Conservation (phyloP, 2,797 vertebrate genomes). For the Coregonus sp. region DNA sequence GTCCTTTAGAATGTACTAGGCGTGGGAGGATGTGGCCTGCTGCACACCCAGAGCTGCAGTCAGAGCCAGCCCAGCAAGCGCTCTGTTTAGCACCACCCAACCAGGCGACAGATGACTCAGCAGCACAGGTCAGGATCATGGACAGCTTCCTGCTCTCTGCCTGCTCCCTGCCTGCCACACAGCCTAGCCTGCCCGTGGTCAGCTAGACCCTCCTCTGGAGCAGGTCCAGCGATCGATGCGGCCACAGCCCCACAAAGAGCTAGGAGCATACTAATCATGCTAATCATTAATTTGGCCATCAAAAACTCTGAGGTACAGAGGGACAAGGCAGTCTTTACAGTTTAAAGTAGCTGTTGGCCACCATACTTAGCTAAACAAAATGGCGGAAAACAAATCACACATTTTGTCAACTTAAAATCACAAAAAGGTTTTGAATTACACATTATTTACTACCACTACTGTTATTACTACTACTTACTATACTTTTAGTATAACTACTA, state of each 20-base stretch:
- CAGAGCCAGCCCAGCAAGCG: neutral
- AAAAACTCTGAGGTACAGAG: slow-evolving; percentile 39
- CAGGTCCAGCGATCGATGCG: slow-evolving; percentile 63
- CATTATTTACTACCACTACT: neutral
- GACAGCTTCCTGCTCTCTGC: slow-evolving; percentile 33
- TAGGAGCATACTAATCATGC: slow-evolving; percentile 66
- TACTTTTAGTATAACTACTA: neutral
- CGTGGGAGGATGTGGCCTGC: neutral
- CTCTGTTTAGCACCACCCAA: slow-evolving; percentile 44
- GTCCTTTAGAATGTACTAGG: neutral
- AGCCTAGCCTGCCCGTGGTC: slow-evolving; percentile 35
- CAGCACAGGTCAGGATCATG: slow-evolving; percentile 56
- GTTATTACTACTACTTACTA: neutral
- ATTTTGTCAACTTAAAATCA: neutral
- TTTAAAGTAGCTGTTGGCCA: slow-evolving; percentile 23
- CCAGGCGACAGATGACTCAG: slow-evolving; percentile 62
- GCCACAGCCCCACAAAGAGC: slow-evolving; percentile 54
- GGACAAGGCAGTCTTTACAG: slow-evolving; percentile 38
- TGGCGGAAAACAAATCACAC: neutral
- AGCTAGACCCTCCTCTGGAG: slow-evolving; percentile 62
- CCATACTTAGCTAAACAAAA: neutral
- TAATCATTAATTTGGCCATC: slow-evolving; percentile 67
- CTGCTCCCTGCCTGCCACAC: slow-evolving; percentile 21
- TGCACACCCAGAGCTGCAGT: slow-evolving; percentile 25
- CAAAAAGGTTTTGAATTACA: neutral